These are phyloP conservation scores for Drosophila macrothrix DNA, from an alignment of 2,888 invertebrate species.

Conservation along the genomic window DNA sequence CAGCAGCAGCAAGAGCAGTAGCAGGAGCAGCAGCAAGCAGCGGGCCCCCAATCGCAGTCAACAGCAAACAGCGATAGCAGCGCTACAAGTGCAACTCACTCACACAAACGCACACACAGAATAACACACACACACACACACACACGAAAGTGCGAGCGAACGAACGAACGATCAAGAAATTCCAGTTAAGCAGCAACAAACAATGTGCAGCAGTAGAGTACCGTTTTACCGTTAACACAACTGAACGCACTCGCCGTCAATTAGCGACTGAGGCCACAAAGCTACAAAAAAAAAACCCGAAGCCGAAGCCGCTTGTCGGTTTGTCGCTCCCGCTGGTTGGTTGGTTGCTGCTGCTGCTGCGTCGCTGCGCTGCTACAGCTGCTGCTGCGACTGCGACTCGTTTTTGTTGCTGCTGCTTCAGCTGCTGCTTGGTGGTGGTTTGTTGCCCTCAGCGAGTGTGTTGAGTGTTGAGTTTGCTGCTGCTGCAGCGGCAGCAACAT, in stretches of 20 bases:
- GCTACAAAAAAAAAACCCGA: constrained; percentile 58
- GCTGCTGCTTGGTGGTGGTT: constrained; percentile 55
- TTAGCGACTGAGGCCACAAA: constrained; percentile 62
- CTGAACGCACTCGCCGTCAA: constrained; percentile 62
- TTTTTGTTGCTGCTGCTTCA: constrained; percentile 20
- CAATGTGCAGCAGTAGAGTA: constrained; percentile 31
- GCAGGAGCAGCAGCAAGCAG: constrained; percentile 13
- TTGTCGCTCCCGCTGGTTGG: constrained; percentile 53
- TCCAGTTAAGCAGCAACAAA: constrained; percentile 69
- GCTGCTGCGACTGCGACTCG: constrained; percentile 12
- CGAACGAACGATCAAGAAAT: constrained; percentile 70
- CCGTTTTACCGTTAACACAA: constrained; percentile 68
- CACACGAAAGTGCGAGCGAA: constrained; percentile 37
- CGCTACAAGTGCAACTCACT: constrained; percentile 75
- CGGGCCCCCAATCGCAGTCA: constrained; percentile 41
- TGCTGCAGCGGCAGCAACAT: constrained; percentile 47
- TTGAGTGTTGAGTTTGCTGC: constrained; percentile 37
- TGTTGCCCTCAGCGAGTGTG: constrained; percentile 56
- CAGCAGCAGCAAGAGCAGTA: constrained; percentile 3
- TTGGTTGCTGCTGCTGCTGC: constrained; percentile 31
- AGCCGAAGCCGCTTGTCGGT: constrained; percentile 54
- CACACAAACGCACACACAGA: constrained; percentile 28
- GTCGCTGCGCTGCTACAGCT: constrained; percentile 25
- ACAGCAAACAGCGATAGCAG: constrained; percentile 61
- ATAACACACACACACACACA: constrained; percentile 26